Evolutionary conservation across 2,797 vertebrate species (phyloP).

Genomic region (Kryptopterus vitreolus): DNA sequence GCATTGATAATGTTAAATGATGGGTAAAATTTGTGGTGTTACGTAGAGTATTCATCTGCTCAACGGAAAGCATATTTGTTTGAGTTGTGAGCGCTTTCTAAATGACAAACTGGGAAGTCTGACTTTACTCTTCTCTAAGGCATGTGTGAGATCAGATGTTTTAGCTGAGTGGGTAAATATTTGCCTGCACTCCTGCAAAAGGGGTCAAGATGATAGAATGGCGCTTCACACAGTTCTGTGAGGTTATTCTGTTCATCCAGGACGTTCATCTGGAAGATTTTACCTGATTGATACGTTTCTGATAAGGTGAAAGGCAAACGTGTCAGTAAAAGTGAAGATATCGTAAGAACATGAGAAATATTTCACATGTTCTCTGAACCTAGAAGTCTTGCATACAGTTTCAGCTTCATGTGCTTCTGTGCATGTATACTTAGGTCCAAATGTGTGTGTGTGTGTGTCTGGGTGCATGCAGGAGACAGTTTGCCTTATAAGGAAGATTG

Average conservation of each 20-base stretch:
- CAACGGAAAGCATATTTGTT: background rate
- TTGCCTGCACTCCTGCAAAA: constrained; percentile 44
- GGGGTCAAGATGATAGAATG: constrained; percentile 43
- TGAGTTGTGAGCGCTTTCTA: constrained; percentile 13
- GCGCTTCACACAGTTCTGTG: constrained; percentile 49
- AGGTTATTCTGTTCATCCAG: constrained; percentile 35
- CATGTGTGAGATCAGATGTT: constrained; percentile 42
- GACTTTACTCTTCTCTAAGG: constrained; percentile 43
- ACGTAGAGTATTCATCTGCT: background rate
- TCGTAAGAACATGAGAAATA: constrained; percentile 54
- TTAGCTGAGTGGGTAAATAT: constrained; percentile 46
- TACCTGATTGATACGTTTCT: constrained; percentile 52
- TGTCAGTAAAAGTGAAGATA: constrained; percentile 52
- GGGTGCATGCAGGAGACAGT: constrained; percentile 71
- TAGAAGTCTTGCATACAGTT: constrained; percentile 32
- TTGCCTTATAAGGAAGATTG: constrained; percentile 88
- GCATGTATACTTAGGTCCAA: constrained; percentile 6
- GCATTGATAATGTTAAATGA: background rate
- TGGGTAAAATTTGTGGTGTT: background rate
- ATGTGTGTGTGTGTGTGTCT: constrained; percentile 22
- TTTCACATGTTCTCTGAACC: constrained; percentile 44
- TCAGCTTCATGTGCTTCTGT: constrained; percentile 15
- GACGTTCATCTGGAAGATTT: constrained; percentile 66
- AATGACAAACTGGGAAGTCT: constrained; percentile 23
- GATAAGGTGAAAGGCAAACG: constrained; percentile 39